Base-by-base conservation (phyloP, 2,888 invertebrate genomes). In the Dryococelus australis region DNA sequence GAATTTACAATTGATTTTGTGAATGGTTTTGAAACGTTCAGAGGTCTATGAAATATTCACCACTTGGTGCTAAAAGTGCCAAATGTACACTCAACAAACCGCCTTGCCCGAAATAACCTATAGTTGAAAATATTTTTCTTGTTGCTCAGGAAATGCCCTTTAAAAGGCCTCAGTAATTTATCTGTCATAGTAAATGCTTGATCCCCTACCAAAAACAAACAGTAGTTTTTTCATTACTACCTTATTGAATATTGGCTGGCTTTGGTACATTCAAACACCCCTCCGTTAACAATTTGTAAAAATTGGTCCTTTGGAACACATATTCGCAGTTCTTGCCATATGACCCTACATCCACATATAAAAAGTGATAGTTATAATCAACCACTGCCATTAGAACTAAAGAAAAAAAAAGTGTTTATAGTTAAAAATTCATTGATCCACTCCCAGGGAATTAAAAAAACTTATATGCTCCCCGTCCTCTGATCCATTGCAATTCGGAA, bases 1-100 rank as follows among this genome's bases (percentile, higher is more conserved):
- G 12, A 13, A 5, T 80, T 80, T 80, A 80, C 12, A n/a, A 80
- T 80, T 80, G 80, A n/a, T n/a, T n/a, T 80, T 80, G 80, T 24
- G 80, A 80, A 80, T n/a, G 80, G 80, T 28, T 35, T 43, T 10
- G 28, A 28, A 28, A 83, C 83, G 26, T 83, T 83, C 24, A 83
- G 28, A 20, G 27, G 83, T 24, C 83, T 83, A 83, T 35, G 83
- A 35, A 83, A 83, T 28, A 83, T 83, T 27, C 83, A 26, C 83
- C 27, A 83, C 24, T 83, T 83, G 4, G n/a, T 28, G 43, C 83
- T 83, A 24, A 83, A 1, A 20, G 26, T 83, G 35, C 83, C 83
- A 43, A 83, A 83, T 16, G 35, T 13, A 83, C 83, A 83, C 16
- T 83, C 83, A 28, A 83, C 43, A 4, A n/a, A 27, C 43, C 83